Percentiles rank a stretch among this genome's conserved stretches.
These are phyloP conservation scores for Neoaliturus tenellus DNA, from an alignment of 2,888 invertebrate genomes.

Conservation along the genomic window DNA sequence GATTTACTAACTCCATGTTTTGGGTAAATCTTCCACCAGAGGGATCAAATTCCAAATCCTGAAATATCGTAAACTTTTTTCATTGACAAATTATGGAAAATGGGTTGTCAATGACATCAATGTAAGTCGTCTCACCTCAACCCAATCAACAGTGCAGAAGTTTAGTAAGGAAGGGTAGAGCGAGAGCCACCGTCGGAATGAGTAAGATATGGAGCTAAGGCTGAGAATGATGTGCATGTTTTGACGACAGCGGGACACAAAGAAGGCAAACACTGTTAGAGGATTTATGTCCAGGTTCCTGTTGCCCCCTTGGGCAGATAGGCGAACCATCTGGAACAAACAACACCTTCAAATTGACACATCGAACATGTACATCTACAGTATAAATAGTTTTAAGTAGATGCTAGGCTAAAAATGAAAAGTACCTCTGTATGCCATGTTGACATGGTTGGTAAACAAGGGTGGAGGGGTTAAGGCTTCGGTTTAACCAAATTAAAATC, in stretches of 20 bases:
- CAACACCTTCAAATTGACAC: neutral
- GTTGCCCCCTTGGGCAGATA: conserved; percentile 84
- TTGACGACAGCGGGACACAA: conserved; percentile 86
- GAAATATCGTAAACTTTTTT: too few species aligned
- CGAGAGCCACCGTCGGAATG: conserved; percentile 85
- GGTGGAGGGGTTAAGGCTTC: too few species aligned
- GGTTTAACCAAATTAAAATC: too few species aligned
- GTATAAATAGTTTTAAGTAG: too few species aligned
- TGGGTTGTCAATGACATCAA: neutral
- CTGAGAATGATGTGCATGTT: conserved; percentile 89
- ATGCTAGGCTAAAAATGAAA: too few species aligned
- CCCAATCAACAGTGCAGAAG: conserved; percentile 95
- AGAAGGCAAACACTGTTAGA: conserved; percentile 82
- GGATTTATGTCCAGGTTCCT: conserved; percentile 90
- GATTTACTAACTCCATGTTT: too few species aligned
- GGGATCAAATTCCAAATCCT: too few species aligned
- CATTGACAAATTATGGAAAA: too few species aligned
- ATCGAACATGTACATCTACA: too few species aligned
- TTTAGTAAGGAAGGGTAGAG: conserved; percentile 91
- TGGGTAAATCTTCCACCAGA: too few species aligned
- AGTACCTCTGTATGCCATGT: too few species aligned
- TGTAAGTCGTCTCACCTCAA: conserved; percentile 74
- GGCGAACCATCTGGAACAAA: conserved; percentile 74
- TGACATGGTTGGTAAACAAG: too few species aligned
- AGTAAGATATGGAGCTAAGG: conserved; percentile 90